Conservation (phyloP, 1,140 invertebrate species). For the Drosophila obscura region DNA sequence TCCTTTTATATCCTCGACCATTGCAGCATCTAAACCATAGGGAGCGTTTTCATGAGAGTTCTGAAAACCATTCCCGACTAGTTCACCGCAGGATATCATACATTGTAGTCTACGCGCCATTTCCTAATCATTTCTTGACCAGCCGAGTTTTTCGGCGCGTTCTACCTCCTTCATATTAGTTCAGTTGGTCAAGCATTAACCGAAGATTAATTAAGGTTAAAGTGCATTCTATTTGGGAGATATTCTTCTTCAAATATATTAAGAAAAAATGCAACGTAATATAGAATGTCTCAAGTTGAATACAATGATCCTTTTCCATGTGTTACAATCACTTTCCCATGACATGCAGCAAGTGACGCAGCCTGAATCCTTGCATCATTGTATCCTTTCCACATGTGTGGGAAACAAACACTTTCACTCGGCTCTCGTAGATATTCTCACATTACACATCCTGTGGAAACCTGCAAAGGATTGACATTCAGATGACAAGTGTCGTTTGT, state of each 20-base stretch:
- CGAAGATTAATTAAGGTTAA: conserved; percentile 43
- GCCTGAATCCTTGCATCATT: conserved; percentile 46
- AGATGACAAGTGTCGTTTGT: conserved; percentile 70
- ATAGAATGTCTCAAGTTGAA: conserved; percentile 3
- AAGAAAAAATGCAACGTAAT: conserved; percentile 52
- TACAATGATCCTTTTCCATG: conserved; percentile 20
- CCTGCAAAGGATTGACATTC: conserved; percentile 77
- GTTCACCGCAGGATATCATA: conserved; percentile 43
- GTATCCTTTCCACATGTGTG: conserved; percentile 44
- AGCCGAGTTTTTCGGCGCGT: conserved; percentile 13
- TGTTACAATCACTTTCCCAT: conserved; percentile 68
- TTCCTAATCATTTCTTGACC: conserved; percentile 61
- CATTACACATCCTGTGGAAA: conserved; percentile 76
- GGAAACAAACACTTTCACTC: conserved; percentile 74
- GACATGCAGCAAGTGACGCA: conserved; percentile 54
- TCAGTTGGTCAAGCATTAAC: conserved; percentile 57
- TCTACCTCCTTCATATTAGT: conserved; percentile 32
- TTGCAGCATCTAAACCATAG: conserved; percentile 38
- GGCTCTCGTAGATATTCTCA: conserved; percentile 38
- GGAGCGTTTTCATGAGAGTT: conserved; percentile 59
- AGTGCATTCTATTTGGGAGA: conserved; percentile 3
- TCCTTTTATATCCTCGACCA: conserved; percentile 40
- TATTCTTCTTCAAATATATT: background rate
- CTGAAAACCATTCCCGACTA: conserved; percentile 38
- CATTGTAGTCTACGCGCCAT: conserved; percentile 48